Conservation (phyloP, 2,113 vertebrate species). For the Physeter macrocephalus region DNA sequence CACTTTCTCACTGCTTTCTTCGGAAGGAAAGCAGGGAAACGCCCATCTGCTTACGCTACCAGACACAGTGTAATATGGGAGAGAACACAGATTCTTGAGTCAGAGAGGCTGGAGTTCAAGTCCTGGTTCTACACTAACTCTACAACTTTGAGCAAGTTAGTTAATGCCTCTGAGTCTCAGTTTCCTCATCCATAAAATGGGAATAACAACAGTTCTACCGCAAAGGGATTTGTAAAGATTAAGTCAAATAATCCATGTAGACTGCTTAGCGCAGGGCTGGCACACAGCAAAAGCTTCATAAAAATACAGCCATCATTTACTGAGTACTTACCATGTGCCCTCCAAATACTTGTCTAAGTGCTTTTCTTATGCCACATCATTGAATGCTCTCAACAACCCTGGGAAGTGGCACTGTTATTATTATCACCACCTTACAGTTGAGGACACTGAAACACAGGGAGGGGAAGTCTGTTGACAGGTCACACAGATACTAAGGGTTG, state of each 20-base stretch:
- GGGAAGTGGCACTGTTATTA: neutral
- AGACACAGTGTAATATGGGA: neutral
- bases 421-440: neutral
- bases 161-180: neutral
- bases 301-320: neutral
- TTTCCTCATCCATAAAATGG: constrained; percentile 12
- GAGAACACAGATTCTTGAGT: neutral
- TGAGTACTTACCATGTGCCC: neutral
- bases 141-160: neutral
- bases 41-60: neutral
- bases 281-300: neutral
- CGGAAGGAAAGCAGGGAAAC: neutral
- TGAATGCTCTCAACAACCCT: neutral
- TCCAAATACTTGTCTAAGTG: neutral
- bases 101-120: neutral
- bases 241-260: neutral
- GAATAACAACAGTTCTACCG: neutral
- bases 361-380: neutral
- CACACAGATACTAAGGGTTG: neutral
- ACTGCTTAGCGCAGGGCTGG: neutral
- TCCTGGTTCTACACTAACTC: neutral
- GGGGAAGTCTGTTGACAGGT: neutral
- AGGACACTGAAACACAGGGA: neutral
- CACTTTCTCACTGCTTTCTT: neutral
- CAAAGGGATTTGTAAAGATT: neutral